phyloP scores from a whole-genome alignment of 2,113 vertebrate genomes.

The Tetraodon nigroviridis region DNA sequence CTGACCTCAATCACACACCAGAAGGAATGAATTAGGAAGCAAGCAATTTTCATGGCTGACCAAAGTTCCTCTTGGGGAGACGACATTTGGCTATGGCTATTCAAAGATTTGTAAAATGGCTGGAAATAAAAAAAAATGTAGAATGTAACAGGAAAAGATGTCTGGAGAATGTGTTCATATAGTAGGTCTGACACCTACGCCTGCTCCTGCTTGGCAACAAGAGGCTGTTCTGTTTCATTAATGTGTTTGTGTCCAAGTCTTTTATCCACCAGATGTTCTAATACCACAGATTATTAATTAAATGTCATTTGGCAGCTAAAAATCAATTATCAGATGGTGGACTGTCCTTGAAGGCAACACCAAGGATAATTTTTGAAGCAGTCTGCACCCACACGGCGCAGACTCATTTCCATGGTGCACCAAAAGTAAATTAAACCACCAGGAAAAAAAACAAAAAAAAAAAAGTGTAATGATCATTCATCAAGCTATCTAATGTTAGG shows the following conservation, averaged over 20 bases:
- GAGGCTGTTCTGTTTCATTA: background rate
- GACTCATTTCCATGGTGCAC: background rate
- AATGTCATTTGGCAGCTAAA: constrained; percentile 7
- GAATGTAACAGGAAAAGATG: constrained; percentile 1
- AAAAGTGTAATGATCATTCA: background rate
- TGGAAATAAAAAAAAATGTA: background rate
- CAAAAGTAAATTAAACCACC: background rate
- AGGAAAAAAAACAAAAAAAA: too few species aligned
- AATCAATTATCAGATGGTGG: constrained; percentile 11
- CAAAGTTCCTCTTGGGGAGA: constrained; percentile 53
- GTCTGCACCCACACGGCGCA: constrained; percentile 9
- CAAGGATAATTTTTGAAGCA: constrained; percentile 14
- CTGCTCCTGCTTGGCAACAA: background rate
- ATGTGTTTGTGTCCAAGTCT: background rate
- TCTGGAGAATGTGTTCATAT: background rate
- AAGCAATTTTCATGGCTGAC: constrained; percentile 56
- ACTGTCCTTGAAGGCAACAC: constrained; percentile 17
- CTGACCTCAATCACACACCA: constrained; percentile 63
- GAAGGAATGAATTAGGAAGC: constrained; percentile 68
- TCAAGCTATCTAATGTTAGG: background rate
- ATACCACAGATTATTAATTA: background rate
- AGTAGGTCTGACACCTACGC: background rate
- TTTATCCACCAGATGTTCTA: background rate
- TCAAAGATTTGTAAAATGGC: constrained; percentile 67
- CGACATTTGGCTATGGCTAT: constrained; percentile 66